Base-by-base conservation (phyloP, 1,140 invertebrate species). In the Monochamus saltuarius region DNA sequence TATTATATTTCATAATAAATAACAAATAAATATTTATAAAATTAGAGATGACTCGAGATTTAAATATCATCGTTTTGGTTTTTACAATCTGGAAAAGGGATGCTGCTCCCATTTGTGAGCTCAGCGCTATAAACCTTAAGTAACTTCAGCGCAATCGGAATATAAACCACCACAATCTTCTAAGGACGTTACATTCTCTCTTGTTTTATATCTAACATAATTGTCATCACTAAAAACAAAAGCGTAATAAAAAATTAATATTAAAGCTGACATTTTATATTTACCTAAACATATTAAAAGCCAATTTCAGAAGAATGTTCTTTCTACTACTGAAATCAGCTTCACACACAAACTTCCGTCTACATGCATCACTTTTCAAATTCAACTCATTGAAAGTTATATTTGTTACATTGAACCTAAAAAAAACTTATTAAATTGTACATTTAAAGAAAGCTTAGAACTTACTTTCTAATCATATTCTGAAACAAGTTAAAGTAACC, bases 311-410 rank as follows among this genome's bases (percentile, higher is more conserved):
- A 34, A 75, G 22, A 22, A 45, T 19, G 56, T 56, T 70, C 22
- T 59, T 58, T 42, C 66, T 61, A 0, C 65, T 61, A 19, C 61
- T 65, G 9, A 65, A 64, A 52, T 73, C 65, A 2, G 70, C 65
- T 59, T 73, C 67, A 53, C 74, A 75, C 8, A 75, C 67, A 49
- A 74, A 74, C 55, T 67, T 68, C 55, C 64, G 72, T 52, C 65
- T 72, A 47, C 74, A 75, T 35, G 65, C 58, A 0, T 63, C 58
- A 2, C 59, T 42, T 17, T 66, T 71, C 16, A 75, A 55, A 7
- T 68, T 57, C 69, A 75, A 69, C 4, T 67, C 62, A 34, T 69
- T 58, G 36, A 76, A 73, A 46, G 68, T 67, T 17, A 67, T 54
- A 39, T 76, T 68, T 1, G 71, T 73, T 35, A 73, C 58, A 58